phyloP scores from a whole-genome alignment of 2,888 invertebrate genomes.

The Polydrusus tereticollis region DNA sequence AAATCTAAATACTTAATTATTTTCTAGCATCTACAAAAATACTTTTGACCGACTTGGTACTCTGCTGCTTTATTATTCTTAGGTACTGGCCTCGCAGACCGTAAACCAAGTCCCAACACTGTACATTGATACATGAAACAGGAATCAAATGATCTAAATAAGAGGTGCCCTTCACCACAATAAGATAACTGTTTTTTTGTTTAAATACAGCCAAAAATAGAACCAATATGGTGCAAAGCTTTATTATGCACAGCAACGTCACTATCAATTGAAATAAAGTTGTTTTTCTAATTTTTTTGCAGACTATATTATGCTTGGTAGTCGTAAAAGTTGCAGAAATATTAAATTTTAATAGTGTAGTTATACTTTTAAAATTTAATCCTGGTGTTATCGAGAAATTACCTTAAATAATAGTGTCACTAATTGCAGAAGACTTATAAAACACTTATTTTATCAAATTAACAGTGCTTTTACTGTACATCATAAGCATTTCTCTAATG shows the following conservation, averaged over 20 bases:
- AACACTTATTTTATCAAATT: constrained; percentile 10
- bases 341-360: not conserved
- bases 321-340: not conserved
- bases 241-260: constrained; percentile 22
- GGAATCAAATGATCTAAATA: constrained; percentile 15
- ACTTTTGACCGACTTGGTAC: not conserved
- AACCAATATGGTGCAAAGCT: constrained; percentile 48
- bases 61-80: constrained; percentile 5
- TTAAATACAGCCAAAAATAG: constrained; percentile 49
- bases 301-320: not conserved
- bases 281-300: not conserved
- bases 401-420: too few species aligned
- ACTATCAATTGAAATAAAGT: constrained; percentile 16
- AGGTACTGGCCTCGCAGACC: constrained; percentile 24
- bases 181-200: constrained; percentile 30
- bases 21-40: not conserved
- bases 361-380: too few species aligned
- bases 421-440: not conserved
- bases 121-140: not conserved
- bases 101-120: not conserved
- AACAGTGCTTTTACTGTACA: constrained; percentile 24
- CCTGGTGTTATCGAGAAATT: too few species aligned
- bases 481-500: constrained; percentile 18
- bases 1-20: not conserved
- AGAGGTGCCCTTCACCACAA: constrained; percentile 19